A percentile compares a stretch with the other conserved stretches of the same genome.
Conservation (phyloP, 2,888 invertebrate species). For the Napeogenes sylphis region DNA sequence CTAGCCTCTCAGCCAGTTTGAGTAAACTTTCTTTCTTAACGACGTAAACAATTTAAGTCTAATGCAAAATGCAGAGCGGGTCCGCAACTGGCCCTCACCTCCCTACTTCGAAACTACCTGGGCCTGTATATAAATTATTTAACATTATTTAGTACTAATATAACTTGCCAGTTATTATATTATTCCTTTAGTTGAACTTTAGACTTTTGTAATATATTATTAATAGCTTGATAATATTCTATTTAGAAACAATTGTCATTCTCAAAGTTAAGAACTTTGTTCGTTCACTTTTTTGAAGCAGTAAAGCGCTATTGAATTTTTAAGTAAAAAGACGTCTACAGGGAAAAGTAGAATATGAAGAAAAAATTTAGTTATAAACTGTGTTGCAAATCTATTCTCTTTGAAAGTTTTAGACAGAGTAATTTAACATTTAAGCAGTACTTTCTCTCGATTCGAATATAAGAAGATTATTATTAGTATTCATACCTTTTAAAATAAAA, state of each 20-base stretch:
- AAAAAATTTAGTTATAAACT: slow-evolving; percentile 1
- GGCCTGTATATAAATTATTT: slow-evolving; percentile 61
- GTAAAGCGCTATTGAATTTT: slow-evolving; percentile 4
- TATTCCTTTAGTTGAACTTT: neutral
- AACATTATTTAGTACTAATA: slow-evolving; percentile 46
- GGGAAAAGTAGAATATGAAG: slow-evolving; percentile 5
- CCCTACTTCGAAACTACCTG: slow-evolving; percentile 48
- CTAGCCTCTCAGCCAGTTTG: slow-evolving; percentile 49
- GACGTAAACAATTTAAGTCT: slow-evolving; percentile 77
- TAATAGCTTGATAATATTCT: neutral
- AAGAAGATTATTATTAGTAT: too few relatives aligned
- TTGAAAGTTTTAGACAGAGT: neutral
- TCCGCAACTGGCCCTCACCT: slow-evolving; percentile 47
- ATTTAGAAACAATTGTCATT: slow-evolving; percentile 4
- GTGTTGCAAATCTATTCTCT: slow-evolving; percentile 2
- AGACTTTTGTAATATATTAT: neutral
- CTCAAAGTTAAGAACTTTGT: neutral
- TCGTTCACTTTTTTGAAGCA: neutral
- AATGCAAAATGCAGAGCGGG: slow-evolving; percentile 71
- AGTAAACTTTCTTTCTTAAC: slow-evolving; percentile 70
- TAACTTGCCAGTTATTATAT: slow-evolving; percentile 15
- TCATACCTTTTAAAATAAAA: too few relatives aligned
- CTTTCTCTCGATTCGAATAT: neutral
- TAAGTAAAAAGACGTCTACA: slow-evolving; percentile 6
- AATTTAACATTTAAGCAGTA: neutral